These are phyloP conservation scores for Brachycybe producta DNA, from an alignment of 2,888 invertebrate species.

Conservation along the genomic window DNA sequence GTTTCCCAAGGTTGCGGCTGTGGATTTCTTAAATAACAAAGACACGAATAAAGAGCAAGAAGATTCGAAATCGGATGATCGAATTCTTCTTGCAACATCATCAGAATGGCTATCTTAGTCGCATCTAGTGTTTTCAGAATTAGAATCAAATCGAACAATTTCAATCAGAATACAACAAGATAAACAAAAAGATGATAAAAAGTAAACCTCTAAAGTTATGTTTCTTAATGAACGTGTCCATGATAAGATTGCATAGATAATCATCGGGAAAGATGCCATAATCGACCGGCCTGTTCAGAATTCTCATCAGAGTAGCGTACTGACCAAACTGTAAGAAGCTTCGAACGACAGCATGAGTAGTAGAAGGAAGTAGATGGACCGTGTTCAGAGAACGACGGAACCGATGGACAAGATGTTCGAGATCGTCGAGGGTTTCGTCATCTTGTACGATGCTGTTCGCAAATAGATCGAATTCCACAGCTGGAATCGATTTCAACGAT, in stretches of 20 bases:
- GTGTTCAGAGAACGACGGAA: conserved; percentile 59
- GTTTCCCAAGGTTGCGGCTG: conserved; percentile 24
- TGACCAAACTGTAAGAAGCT: conserved; percentile 39
- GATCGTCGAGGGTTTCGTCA: conserved; percentile 51
- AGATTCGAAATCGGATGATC: conserved; percentile 53
- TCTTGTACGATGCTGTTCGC: conserved; percentile 50
- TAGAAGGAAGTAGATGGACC: conserved; percentile 57
- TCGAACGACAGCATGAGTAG: conserved; percentile 62
- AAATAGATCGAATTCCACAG: conserved; percentile 72
- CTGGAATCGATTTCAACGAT: conserved; percentile 48
- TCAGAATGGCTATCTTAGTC: conserved; percentile 56
- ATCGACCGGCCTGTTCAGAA: conserved; percentile 52
- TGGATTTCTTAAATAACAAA: conserved; percentile 45
- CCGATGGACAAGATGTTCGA: conserved; percentile 52
- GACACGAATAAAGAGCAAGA: conserved; percentile 60
- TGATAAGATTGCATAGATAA: conserved; percentile 59
- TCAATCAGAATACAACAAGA: background rate
- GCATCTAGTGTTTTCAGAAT: too few relatives aligned
- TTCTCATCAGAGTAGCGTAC: conserved; percentile 50
- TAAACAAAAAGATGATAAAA: background rate
- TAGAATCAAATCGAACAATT: conserved; percentile 14
- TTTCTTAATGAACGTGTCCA: conserved; percentile 61
- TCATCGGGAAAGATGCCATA: conserved; percentile 86
- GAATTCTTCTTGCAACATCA: conserved; percentile 83
- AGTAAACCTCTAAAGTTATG: conserved; percentile 43